phyloP scores from a whole-genome alignment of 2,888 invertebrate genomes.

The Nemurella pictetii region DNA sequence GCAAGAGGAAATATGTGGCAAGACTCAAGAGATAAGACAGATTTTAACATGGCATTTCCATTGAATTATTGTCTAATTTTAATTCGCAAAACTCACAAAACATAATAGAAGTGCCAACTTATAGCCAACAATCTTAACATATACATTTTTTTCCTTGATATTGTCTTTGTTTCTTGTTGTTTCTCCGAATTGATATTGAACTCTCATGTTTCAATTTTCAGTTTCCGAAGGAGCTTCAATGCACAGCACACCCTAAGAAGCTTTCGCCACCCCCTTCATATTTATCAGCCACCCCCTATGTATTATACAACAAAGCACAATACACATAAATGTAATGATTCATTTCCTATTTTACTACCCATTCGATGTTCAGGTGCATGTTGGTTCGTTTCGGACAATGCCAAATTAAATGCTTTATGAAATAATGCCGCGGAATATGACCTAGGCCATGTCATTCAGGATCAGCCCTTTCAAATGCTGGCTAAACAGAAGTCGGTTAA shows the following conservation, averaged over 20 bases:
- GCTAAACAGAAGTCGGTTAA: too few relatives aligned
- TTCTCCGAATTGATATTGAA: too few relatives aligned
- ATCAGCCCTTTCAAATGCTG: not conserved
- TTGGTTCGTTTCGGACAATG: not conserved
- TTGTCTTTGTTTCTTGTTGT: too few relatives aligned
- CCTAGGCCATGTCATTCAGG: not conserved
- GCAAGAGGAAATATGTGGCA: too few relatives aligned
- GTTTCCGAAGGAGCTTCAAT: not conserved
- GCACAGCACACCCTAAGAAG: not conserved
- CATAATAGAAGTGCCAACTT: too few relatives aligned
- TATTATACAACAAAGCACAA: too few relatives aligned
- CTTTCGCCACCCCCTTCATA: not conserved
- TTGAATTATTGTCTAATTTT: too few relatives aligned
- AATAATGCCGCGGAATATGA: not conserved
- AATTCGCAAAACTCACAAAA: too few relatives aligned
- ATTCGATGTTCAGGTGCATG: not conserved
- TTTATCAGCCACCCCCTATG: not conserved
- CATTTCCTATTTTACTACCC: not conserved
- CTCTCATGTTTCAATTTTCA: not conserved
- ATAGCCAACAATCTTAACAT: too few relatives aligned
- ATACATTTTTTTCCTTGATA: too few relatives aligned
- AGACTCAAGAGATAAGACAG: too few relatives aligned
- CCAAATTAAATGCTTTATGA: not conserved
- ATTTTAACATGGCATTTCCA: too few relatives aligned
- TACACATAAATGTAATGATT: not conserved